These are phyloP conservation scores for Aspidiotus rigidus DNA, from an alignment of 2,888 invertebrate genomes.

Conservation along the genomic window DNA sequence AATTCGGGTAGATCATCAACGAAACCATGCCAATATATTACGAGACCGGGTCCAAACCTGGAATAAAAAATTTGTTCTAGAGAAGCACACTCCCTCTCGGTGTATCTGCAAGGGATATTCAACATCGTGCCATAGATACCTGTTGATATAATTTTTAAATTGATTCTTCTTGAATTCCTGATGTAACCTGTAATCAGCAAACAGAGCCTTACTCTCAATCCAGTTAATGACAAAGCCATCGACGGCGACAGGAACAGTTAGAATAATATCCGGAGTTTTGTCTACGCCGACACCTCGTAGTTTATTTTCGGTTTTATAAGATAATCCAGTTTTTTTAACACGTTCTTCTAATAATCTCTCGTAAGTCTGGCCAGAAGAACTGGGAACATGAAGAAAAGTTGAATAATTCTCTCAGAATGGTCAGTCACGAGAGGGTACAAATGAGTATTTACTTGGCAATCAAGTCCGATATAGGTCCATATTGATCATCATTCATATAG, in stretches of 20 bases:
- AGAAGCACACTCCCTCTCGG: no score
- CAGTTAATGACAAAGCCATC: constrained; percentile 26
- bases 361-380: constrained; percentile 22
- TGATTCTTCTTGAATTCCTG: constrained; percentile 25
- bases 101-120: neutral
- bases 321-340: constrained; percentile 18
- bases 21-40: constrained; percentile 28
- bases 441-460: constrained; percentile 14
- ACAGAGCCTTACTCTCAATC: constrained; percentile 28
- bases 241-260: constrained; percentile 23
- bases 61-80: neutral
- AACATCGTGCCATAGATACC: constrained; percentile 2
- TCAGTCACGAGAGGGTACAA: neutral
- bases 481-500: constrained; percentile 18
- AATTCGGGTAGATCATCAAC: constrained; percentile 16
- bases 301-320: constrained; percentile 25
- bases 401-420: neutral
- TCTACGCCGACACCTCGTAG: constrained; percentile 18
- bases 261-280: constrained; percentile 27
- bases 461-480: constrained; percentile 25
- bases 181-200: constrained; percentile 22
- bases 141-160: constrained; percentile 27
- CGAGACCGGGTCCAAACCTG: constrained; percentile 28
- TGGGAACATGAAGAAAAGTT: neutral
- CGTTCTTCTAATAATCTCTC: constrained; percentile 20